These are phyloP conservation scores for Automeris io DNA, from an alignment of 2,888 invertebrate genomes.

Conservation along the genomic window DNA sequence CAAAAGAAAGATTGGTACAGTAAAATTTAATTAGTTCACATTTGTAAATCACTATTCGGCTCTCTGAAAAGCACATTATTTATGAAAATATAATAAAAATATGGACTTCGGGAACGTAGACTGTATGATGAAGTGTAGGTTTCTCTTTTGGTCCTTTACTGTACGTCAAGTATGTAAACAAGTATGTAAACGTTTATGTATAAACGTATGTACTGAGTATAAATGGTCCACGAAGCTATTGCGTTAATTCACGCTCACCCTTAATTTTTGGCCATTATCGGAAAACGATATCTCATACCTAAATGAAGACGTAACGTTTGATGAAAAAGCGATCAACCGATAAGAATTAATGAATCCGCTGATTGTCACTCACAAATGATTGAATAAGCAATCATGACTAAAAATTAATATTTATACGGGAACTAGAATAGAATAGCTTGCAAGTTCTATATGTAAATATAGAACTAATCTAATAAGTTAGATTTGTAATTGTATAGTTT, in stretches of 20 bases:
- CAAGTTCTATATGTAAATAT: slow-evolving; percentile 23
- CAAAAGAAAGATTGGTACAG: no score
- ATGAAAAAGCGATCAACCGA: slow-evolving; percentile 24
- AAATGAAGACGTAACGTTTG: slow-evolving; percentile 27
- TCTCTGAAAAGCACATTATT: no score
- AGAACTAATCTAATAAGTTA: slow-evolving; percentile 20
- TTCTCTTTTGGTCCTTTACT: no score
- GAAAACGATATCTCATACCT: slow-evolving; percentile 26
- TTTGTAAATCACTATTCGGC: no score
- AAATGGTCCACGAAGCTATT: neutral
- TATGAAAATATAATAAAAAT: no score
- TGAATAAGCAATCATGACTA: slow-evolving; percentile 39
- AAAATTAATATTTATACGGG: slow-evolving; percentile 50
- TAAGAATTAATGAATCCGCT: slow-evolving; percentile 28
- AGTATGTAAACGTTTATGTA: no score
- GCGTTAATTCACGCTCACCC: neutral
- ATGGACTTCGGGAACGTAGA: no score
- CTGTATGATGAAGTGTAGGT: no score
- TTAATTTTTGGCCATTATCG: slow-evolving; percentile 18
- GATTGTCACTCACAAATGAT: slow-evolving; percentile 34
- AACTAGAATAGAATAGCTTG: slow-evolving; percentile 14
- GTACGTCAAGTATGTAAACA: no score
- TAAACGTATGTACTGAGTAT: no score
- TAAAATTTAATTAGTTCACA: no score
- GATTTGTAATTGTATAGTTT: no score